A percentile compares a stretch with the other conserved stretches of the same genome.
Evolutionary conservation across 2,113 vertebrate species (phyloP).

Genomic region (Gymnogyps californianus): DNA sequence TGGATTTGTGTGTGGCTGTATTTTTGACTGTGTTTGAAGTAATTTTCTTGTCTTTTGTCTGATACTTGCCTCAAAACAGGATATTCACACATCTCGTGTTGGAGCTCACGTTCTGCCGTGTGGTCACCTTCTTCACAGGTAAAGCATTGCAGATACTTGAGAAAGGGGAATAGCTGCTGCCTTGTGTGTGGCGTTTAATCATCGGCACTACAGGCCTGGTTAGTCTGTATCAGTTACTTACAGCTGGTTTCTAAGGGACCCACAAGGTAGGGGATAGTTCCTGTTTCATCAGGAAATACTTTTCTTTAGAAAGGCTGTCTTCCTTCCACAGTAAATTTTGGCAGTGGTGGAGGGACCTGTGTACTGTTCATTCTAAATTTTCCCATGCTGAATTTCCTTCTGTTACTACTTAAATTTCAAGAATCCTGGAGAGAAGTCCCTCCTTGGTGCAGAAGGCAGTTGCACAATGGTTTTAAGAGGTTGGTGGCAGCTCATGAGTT

Average conservation of each 20-base stretch:
- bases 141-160: background rate
- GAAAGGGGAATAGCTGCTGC: background rate
- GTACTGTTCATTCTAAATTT: background rate
- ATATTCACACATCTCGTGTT: conserved; percentile 93
- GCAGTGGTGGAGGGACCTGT: accelerated
- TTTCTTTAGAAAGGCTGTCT: background rate
- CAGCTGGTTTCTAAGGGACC: background rate
- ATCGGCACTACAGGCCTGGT: background rate
- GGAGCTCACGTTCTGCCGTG: conserved; percentile 88
- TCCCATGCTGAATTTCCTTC: background rate
- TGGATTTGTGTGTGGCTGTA: background rate
- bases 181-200: background rate
- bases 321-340: background rate
- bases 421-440: background rate
- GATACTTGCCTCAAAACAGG: conserved; percentile 64
- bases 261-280: accelerated
- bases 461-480: background rate
- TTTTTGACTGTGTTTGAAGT: background rate
- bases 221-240: background rate
- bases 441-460: background rate
- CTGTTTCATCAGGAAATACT: background rate
- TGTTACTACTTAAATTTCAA: background rate
- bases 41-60: background rate
- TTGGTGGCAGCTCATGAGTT: background rate
- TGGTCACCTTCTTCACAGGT: conserved; percentile 95